A percentile compares a stretch with the other conserved stretches of the same genome.
Conservation (phyloP, 2,888 invertebrate species). For the Drosophila tripunctata region DNA sequence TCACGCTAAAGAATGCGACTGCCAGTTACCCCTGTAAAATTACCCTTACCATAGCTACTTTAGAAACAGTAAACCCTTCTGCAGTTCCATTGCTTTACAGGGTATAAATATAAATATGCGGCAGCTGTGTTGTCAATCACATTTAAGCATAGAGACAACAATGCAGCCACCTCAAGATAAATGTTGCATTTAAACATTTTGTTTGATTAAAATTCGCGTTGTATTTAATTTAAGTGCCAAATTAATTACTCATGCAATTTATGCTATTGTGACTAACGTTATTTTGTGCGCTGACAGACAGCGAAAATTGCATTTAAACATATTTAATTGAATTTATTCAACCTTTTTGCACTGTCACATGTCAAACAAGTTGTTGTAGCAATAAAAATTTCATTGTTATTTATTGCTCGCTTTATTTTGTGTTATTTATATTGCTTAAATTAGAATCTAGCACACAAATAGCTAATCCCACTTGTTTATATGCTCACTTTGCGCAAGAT, state of each 20-base stretch:
- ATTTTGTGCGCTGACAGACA: slow-evolving; percentile 56
- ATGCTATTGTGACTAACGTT: slow-evolving; percentile 52
- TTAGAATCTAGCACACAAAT: neutral
- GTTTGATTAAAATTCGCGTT: slow-evolving; percentile 36
- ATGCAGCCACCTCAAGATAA: slow-evolving; percentile 49
- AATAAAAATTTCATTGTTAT: neutral
- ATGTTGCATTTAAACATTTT: slow-evolving; percentile 54
- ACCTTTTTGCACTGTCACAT: slow-evolving; percentile 7
- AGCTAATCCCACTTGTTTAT: neutral
- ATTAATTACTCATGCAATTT: slow-evolving; percentile 34
- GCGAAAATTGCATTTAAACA: slow-evolving; percentile 55
- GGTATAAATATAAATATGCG: slow-evolving; percentile 27
- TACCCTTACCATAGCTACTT: neutral
- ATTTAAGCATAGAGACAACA: slow-evolving; percentile 34
- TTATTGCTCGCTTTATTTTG: slow-evolving; percentile 9
- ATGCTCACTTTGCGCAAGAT: slow-evolving; percentile 26
- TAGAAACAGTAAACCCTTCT: no score
- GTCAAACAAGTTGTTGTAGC: slow-evolving; percentile 24
- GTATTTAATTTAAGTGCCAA: slow-evolving; percentile 41
- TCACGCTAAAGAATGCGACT: neutral
- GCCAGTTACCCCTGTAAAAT: slow-evolving; percentile 2
- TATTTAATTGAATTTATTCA: slow-evolving; percentile 38
- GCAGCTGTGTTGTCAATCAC: slow-evolving; percentile 70
- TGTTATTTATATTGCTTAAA: neutral
- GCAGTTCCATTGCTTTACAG: neutral